Conservation (phyloP, 2,113 vertebrate species). For the Menura novaehollandiae region DNA sequence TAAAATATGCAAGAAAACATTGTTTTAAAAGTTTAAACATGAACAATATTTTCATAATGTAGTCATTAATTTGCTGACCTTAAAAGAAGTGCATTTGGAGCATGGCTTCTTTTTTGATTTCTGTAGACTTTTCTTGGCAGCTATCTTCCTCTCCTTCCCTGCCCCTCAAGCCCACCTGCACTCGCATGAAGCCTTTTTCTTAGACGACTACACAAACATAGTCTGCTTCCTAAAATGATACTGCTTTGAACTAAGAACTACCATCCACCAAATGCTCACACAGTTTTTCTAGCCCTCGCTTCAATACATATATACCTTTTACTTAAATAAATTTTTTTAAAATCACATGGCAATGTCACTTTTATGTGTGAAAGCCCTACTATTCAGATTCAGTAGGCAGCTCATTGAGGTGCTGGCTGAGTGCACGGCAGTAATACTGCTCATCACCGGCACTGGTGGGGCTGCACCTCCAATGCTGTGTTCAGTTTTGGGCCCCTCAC, state of each 20-base stretch:
- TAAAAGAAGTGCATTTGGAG: background rate
- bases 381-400: accelerated
- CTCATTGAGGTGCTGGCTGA: accelerated
- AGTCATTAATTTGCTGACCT: background rate
- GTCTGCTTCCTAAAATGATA: too few relatives aligned
- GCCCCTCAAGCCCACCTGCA: accelerated
- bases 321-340: background rate
- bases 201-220: accelerated
- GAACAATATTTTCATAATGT: background rate
- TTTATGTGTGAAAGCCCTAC: accelerated
- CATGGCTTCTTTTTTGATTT: background rate
- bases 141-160: too few relatives aligned
- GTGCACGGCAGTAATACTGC: background rate
- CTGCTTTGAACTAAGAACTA: background rate
- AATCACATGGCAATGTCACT: background rate
- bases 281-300: background rate
- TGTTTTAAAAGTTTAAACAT: background rate
- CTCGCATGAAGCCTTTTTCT: background rate
- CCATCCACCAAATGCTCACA: too few relatives aligned
- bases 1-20: background rate
- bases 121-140: background rate
- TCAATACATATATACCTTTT: background rate
- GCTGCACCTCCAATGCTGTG: background rate
- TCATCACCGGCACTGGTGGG: background rate
- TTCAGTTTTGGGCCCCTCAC: background rate